Evolutionary conservation across 2,113 vertebrate genomes (phyloP).

Genomic region (Oceanodroma tethys): DNA sequence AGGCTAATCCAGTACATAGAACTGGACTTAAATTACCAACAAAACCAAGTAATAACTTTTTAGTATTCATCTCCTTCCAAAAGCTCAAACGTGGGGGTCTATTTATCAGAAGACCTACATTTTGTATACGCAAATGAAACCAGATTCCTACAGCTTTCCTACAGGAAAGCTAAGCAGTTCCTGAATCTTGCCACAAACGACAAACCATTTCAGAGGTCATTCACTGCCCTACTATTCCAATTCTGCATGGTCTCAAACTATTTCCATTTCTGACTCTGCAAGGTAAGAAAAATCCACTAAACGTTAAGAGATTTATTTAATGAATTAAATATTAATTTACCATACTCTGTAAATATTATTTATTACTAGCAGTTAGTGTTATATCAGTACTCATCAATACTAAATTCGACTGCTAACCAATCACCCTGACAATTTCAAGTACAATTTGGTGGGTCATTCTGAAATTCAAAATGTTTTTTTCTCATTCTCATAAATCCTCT

Average conservation of each 20-base stretch:
- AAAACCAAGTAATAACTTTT: not conserved
- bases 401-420: not conserved
- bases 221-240: not conserved
- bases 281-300: not conserved
- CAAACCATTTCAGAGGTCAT: not conserved
- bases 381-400: too few species aligned
- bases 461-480: not conserved
- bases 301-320: not conserved
- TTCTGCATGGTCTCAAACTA: not conserved
- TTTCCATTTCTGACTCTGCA: not conserved
- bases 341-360: not conserved
- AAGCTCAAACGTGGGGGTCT: not conserved
- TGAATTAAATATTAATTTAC: not conserved
- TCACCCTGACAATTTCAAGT: not conserved
- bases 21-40: not conserved
- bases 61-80: not conserved
- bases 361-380: too few species aligned
- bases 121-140: not conserved
- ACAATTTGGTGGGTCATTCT: not conserved
- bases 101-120: not conserved
- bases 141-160: not conserved
- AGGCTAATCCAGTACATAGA: not conserved
- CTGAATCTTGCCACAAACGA: not conserved
- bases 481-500: not conserved
- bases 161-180: too few species aligned